phyloP scores from a whole-genome alignment of 2,888 invertebrate genomes.

The Netelia virgata region DNA sequence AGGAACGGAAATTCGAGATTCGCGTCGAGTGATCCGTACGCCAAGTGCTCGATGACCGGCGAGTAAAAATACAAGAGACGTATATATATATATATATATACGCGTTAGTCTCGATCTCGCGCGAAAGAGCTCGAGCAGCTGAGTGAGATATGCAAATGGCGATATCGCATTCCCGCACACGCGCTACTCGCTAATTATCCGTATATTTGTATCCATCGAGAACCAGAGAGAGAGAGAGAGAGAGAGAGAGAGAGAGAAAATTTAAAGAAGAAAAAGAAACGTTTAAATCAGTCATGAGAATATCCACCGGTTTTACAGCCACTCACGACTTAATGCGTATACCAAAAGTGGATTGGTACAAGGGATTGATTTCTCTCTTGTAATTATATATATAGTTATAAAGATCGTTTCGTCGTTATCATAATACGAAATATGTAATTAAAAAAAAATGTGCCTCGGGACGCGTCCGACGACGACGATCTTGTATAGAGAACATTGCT shows the following conservation, averaged over 20 bases:
- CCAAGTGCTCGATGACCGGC: not conserved
- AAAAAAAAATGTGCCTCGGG: not conserved
- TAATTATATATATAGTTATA: not conserved
- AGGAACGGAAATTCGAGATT: conserved; percentile 34
- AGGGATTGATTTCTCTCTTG: conserved; percentile 34
- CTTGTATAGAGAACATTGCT: not conserved
- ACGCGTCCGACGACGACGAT: not conserved
- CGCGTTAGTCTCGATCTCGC: not conserved
- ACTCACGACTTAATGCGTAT: conserved; percentile 42
- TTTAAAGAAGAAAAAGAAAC: conserved; percentile 1
- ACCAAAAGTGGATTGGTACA: conserved; percentile 52
- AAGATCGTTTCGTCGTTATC: not conserved
- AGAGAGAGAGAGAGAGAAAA: conserved; percentile 5
- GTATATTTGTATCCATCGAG: conserved; percentile 45
- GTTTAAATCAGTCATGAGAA: conserved; percentile 51
- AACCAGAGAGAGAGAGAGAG: conserved; percentile 10
- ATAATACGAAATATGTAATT: not conserved
- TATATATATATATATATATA: not conserved
- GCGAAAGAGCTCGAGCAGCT: not conserved
- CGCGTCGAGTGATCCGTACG: conserved; percentile 1
- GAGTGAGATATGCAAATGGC: conserved; percentile 58
- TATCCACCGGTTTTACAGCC: conserved; percentile 58
- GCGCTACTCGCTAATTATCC: conserved; percentile 54
- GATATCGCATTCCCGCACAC: conserved; percentile 57
- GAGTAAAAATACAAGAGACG: not conserved